Conservation (phyloP, 1,140 invertebrate genomes). For the Latrodectus geometricus region DNA sequence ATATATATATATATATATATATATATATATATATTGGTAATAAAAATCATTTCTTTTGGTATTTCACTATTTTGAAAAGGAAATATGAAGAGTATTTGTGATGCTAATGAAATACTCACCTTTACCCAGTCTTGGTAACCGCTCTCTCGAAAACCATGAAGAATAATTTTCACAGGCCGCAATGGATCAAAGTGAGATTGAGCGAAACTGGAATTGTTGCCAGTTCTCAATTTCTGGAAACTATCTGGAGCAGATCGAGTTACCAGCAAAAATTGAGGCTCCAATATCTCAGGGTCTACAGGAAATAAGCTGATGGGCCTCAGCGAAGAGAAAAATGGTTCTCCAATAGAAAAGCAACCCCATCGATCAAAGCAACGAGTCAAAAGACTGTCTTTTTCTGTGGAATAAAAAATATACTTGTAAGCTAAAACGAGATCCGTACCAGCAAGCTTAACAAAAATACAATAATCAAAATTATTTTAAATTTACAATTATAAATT, state of each 20-base stretch:
- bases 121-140: conserved; percentile 80
- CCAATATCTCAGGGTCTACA: conserved; percentile 73
- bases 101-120: conserved; percentile 72
- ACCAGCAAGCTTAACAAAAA: too few species aligned
- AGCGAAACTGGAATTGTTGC: conserved; percentile 52
- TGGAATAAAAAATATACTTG: conserved; percentile 12
- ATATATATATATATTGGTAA: too few species aligned
- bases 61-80: too few species aligned
- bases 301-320: conserved; percentile 84
- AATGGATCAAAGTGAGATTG: conserved; percentile 66
- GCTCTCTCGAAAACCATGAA: conserved; percentile 86
- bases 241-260: conserved; percentile 72
- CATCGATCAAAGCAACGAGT: conserved; percentile 79
- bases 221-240: conserved; percentile 67
- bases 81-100: too few species aligned
- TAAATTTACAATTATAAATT: too few species aligned
- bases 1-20: too few species aligned
- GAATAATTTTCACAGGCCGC: conserved; percentile 80
- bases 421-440: too few species aligned
- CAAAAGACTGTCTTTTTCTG: conserved; percentile 48
- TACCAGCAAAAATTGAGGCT: conserved; percentile 72
- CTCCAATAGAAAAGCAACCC: conserved; percentile 83
- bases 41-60: too few species aligned
- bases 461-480: too few species aligned
- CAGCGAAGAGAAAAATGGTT: conserved; percentile 80